A percentile compares a stretch with the other conserved stretches of the same genome.
phyloP scores from a whole-genome alignment of 2,888 invertebrate genomes.

The Megamerina dolium region DNA sequence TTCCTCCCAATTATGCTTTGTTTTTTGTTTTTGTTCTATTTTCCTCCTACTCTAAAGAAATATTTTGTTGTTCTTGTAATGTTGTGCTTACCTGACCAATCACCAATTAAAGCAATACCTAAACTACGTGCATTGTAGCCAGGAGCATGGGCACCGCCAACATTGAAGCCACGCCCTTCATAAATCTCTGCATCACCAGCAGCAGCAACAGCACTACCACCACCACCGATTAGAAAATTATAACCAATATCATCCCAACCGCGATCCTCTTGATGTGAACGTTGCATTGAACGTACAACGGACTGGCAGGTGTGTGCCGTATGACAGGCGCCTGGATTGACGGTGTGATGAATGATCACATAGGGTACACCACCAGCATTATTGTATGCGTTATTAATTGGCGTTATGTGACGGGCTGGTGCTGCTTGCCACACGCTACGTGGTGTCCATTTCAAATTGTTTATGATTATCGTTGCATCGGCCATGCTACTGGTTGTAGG shows the following conservation, averaged over 20 bases:
- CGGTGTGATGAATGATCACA: conserved; percentile 63
- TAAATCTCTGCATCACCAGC: conserved; percentile 43
- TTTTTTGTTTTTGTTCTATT: too few species aligned
- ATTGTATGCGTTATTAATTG: conserved; percentile 7
- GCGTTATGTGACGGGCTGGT: conserved; percentile 13
- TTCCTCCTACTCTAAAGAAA: too few species aligned
- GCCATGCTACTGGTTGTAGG: background rate
- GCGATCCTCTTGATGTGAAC: conserved; percentile 52
- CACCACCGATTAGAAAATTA: conserved; percentile 40
- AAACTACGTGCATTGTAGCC: conserved; percentile 56
- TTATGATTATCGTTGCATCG: too few species aligned
- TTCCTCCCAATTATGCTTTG: too few species aligned
- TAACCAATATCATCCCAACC: conserved; percentile 44
- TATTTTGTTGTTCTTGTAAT: too few species aligned
- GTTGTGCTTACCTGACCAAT: conserved; percentile 26
- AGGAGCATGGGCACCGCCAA: conserved; percentile 40
- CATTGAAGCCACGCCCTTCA: conserved; percentile 41
- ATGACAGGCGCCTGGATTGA: conserved; percentile 53
- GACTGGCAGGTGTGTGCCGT: conserved; percentile 52
- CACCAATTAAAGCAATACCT: conserved; percentile 60
- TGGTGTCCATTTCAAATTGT: conserved; percentile 17
- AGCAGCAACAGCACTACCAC: conserved; percentile 42
- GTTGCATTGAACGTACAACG: conserved; percentile 58
- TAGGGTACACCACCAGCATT: conserved; percentile 51
- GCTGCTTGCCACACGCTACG: conserved; percentile 17